Evolutionary conservation across 2,797 vertebrate species (phyloP).

Genomic region (Lophius americanus): DNA sequence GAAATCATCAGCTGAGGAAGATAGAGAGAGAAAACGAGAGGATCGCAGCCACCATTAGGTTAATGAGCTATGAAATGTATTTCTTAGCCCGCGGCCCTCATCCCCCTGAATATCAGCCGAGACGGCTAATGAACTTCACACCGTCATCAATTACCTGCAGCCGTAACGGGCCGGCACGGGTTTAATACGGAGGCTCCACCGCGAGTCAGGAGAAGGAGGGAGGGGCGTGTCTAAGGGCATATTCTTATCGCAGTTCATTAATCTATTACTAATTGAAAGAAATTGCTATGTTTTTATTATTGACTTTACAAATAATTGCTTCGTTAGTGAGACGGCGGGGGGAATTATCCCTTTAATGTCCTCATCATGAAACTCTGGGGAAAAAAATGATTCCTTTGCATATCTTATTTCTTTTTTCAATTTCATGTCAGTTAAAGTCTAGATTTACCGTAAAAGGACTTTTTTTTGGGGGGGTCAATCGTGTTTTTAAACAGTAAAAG

Average conservation of each 20-base stretch:
- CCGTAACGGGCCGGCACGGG: constrained; percentile 19
- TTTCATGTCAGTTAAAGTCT: no score
- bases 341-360: no score
- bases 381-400: no score
- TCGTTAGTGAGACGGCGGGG: background rate
- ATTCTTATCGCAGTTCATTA: background rate
- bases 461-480: no score
- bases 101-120: constrained; percentile 72
- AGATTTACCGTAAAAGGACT: no score
- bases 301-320: background rate
- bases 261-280: background rate
- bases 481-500: no score
- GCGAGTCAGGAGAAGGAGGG: background rate
- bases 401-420: no score
- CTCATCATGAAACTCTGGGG: no score
- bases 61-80: constrained; percentile 79
- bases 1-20: constrained; percentile 52
- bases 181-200: constrained; percentile 27
- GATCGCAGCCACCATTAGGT: constrained; percentile 58
- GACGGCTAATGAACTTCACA: constrained; percentile 72
- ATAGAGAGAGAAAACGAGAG: constrained; percentile 12
- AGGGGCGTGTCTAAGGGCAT: background rate
- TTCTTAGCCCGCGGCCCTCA: constrained; percentile 62
- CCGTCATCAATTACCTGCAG: constrained; percentile 65
- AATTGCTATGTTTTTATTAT: background rate